Base-by-base conservation (phyloP, 2,888 invertebrate species). In the Lycaena phlaeas region DNA sequence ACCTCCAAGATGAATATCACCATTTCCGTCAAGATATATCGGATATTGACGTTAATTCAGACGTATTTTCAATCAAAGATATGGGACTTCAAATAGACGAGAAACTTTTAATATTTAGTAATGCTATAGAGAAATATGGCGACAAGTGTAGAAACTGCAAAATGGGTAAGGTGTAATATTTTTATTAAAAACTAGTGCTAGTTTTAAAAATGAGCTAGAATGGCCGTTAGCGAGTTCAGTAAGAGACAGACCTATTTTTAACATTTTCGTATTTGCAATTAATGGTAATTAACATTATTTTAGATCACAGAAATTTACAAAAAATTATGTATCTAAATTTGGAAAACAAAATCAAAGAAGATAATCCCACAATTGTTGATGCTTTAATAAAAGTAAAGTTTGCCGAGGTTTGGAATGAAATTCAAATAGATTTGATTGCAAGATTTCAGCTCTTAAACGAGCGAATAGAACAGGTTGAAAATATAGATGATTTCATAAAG, bases 1-100 rank as follows among this genome's bases (percentile, higher is more conserved):
- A 41, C 31, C 46, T 72, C 22, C 56, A 63, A 52, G 68, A 68
- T 40, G 54, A 65, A 14, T 63, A 63, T 44, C 45, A 50, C 41
- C 58, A 63, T 43, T 57, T 58, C 27, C 34, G 38, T 11, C 15
- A 55, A 14, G 7, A 49, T 36, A 36, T 62, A 6, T 43, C 42
- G 4, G 26, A 27, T 10, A 40, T 37, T 9, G 28, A 50, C 14
- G n/a, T 41, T 22, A 5, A 44, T n/a, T 14, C 7, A 28, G 38
- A 42, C 14, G 10, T 48, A 17, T 37, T 40, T 27, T n/a, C 36
- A 9, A 34, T 49, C 25, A 46, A 45, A 43, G 38, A 44, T 26
- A 27, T 42, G 15, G 46, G 26, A 6, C 2, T 46, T 14, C 36
- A 43, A 15, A 41, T 50, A 14, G 53, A 53, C 42, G 29, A 34